Conservation (phyloP, 2,888 invertebrate species). For the Callyntrura sp. region DNA sequence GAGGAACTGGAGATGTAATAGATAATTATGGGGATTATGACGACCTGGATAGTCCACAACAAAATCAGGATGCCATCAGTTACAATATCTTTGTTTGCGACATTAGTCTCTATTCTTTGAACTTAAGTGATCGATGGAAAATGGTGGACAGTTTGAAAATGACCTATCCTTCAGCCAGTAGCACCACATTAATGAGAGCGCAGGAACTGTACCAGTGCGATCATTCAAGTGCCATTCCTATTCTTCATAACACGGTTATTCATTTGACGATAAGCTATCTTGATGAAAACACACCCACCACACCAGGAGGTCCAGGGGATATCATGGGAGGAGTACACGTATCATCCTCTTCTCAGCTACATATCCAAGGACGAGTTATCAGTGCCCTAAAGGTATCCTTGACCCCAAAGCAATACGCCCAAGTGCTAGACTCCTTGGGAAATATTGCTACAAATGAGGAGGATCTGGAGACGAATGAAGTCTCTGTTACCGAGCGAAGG, state of each 20-base stretch:
- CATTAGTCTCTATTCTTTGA: conserved; percentile 94
- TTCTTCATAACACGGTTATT: conserved; percentile 95
- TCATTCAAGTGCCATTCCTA: conserved; percentile 90
- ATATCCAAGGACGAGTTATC: conserved; percentile 92
- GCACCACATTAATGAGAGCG: conserved; percentile 87
- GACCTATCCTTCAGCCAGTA: conserved; percentile 84
- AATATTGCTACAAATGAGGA: conserved; percentile 80
- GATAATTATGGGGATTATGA: conserved; percentile 11
- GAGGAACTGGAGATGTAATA: conserved; percentile 8
- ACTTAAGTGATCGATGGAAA: conserved; percentile 86
- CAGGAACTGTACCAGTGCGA: conserved; percentile 92
- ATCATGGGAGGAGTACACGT: conserved; percentile 80
- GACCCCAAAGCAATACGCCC: conserved; percentile 95
- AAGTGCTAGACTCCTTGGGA: conserved; percentile 91
- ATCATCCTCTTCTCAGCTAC: conserved; percentile 74
- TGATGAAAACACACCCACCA: conserved; percentile 83
- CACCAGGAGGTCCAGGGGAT: conserved; percentile 84
- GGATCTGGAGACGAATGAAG: conserved; percentile 76
- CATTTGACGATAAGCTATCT: conserved; percentile 89
- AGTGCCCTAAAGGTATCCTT: conserved; percentile 94
- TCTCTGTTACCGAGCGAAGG: conserved; percentile 73
- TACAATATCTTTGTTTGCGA: conserved; percentile 92
- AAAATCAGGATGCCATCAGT: conserved; percentile 84
- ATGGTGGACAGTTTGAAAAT: conserved; percentile 82
- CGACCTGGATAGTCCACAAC: conserved; percentile 73